Evolutionary conservation across 2,888 invertebrate species (phyloP).

Genomic region (Acleris cristana): DNA sequence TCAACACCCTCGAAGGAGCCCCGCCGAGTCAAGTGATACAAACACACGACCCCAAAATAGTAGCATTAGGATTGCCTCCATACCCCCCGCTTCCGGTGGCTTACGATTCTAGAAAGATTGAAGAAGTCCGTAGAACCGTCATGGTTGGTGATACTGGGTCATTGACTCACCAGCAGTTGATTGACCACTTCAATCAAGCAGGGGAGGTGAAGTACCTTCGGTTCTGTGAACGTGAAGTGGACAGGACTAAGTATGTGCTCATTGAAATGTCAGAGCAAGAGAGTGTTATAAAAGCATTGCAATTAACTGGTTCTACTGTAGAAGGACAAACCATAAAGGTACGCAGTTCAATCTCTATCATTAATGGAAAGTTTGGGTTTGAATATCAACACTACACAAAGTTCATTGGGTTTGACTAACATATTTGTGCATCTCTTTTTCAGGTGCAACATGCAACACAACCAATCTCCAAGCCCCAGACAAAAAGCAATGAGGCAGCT

Average conservation of each 20-base stretch:
- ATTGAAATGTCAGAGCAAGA: slow-evolving; percentile 97
- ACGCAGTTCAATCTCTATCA: slow-evolving; percentile 28
- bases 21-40: slow-evolving; percentile 93
- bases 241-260: slow-evolving; percentile 91
- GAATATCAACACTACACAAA: not conserved
- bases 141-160: slow-evolving; percentile 92
- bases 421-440: not conserved
- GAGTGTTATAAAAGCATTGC: slow-evolving; percentile 92
- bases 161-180: slow-evolving; percentile 91
- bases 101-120: slow-evolving; percentile 94
- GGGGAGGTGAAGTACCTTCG: slow-evolving; percentile 98
- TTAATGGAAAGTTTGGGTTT: not conserved
- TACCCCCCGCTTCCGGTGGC: slow-evolving; percentile 96
- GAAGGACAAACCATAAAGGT: slow-evolving; percentile 87
- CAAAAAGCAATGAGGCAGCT: slow-evolving; percentile 97
- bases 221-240: slow-evolving; percentile 92
- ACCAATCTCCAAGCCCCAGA: slow-evolving; percentile 95
- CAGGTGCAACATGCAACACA: slow-evolving; percentile 95
- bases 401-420: not conserved
- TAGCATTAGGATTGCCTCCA: slow-evolving; percentile 90
- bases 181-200: slow-evolving; percentile 93
- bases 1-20: slow-evolving; percentile 93
- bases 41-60: slow-evolving; percentile 95
- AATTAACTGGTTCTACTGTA: slow-evolving; percentile 91
- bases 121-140: slow-evolving; percentile 97